phyloP scores from a whole-genome alignment of 2,113 vertebrate species.

The Cranoglanis bouderius region DNA sequence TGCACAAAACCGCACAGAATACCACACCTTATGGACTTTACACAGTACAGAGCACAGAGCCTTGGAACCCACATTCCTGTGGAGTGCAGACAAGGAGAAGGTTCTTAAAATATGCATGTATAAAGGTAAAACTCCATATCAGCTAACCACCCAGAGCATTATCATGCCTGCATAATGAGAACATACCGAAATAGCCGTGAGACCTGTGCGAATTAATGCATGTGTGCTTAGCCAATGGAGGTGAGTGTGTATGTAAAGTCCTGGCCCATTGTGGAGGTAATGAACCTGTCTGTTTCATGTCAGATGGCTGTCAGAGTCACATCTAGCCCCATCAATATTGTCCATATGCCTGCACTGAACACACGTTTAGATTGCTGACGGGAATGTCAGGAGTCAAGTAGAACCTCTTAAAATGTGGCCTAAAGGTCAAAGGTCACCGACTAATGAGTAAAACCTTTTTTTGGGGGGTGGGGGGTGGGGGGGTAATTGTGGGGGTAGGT shows the following conservation, averaged over 20 bases:
- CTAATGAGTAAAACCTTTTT: slow-evolving; percentile 80
- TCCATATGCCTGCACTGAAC: slow-evolving; percentile 53
- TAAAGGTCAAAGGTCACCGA: slow-evolving; percentile 70
- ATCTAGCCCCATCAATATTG: slow-evolving; percentile 65
- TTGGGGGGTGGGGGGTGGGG: slow-evolving; percentile 56
- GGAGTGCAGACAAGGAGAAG: neutral
- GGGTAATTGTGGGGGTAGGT: slow-evolving; percentile 57
- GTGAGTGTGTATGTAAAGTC: slow-evolving; percentile 13
- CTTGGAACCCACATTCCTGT: neutral
- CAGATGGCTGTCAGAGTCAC: slow-evolving; percentile 68
- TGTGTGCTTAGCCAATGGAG: slow-evolving; percentile 8
- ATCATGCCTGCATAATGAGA: neutral
- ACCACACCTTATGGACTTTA: slow-evolving; percentile 43
- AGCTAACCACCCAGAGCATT: neutral
- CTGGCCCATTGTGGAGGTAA: slow-evolving; percentile 56
- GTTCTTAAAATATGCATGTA: neutral
- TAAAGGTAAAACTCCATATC: neutral
- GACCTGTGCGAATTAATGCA: slow-evolving; percentile 44
- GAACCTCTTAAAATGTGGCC: slow-evolving; percentile 79
- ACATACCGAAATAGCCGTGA: neutral
- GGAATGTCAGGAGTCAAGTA: slow-evolving; percentile 80
- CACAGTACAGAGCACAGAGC: neutral
- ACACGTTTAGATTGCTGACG: slow-evolving; percentile 74
- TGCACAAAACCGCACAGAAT: slow-evolving; percentile 36
- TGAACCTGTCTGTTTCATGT: slow-evolving; percentile 74